Percentiles rank a stretch among this genome's conserved stretches.
phyloP scores from a whole-genome alignment of 1,140 invertebrate species.

The Heliothis subflexa region DNA sequence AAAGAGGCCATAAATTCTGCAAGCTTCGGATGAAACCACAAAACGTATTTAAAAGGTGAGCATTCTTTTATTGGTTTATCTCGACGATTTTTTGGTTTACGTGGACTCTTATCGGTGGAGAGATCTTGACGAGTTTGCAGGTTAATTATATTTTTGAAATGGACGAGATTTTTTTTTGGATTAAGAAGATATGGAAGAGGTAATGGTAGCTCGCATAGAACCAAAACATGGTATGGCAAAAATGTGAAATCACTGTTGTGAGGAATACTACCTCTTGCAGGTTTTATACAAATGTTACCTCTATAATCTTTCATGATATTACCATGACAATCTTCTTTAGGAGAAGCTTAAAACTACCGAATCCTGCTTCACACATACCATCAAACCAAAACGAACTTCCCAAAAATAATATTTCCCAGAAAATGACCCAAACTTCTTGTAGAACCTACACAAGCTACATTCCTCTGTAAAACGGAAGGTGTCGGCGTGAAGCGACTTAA shows the following conservation, averaged over 20 bases:
- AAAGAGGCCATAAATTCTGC: constrained; percentile 46
- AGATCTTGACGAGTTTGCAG: neutral
- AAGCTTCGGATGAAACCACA: constrained; percentile 4
- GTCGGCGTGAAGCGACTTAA: constrained; percentile 7
- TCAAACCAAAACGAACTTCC: too few species aligned
- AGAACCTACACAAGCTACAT: neutral
- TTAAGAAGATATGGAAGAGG: neutral
- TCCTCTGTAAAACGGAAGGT: neutral
- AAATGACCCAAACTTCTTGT: neutral
- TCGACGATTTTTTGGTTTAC: neutral
- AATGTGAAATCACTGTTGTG: too few species aligned
- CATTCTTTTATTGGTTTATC: constrained; percentile 23
- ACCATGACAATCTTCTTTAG: too few species aligned
- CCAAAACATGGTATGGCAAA: too few species aligned
- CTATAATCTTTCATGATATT: too few species aligned
- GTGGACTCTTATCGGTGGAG: neutral
- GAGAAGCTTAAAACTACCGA: too few species aligned
- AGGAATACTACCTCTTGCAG: too few species aligned
- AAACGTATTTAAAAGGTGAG: constrained; percentile 25
- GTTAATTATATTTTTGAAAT: constrained; percentile 4
- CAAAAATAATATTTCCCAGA: neutral
- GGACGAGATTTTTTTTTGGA: neutral
- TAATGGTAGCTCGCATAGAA: neutral
- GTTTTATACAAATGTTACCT: too few species aligned
- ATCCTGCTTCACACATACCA: too few species aligned